Evolutionary conservation across 2,113 vertebrate genomes (phyloP), one percentile per base, ranked within the genome.

Genomic region (Monopterus albus): DNA sequence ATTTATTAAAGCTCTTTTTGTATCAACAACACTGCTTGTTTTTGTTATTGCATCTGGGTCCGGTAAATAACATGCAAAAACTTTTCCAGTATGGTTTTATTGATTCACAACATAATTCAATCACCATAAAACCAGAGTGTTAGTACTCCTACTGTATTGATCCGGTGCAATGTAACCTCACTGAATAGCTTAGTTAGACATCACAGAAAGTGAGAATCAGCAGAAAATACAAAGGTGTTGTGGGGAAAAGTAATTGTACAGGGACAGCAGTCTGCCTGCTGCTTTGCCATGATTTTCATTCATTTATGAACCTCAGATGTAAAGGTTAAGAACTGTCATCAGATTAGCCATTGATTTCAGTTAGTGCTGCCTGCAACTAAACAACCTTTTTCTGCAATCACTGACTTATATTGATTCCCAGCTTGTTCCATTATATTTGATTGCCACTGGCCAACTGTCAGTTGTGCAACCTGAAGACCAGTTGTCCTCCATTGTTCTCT

Each of bases 281-380:
- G 46, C 64, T 64, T 74, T 28, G n/a, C 67, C 63, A 20, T 69
- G 82, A 82, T 85, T 80, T 77, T 74, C 78, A 80, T 78, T 64
- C 39, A 59, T 85, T 89, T 91, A 89, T 90, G 88, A 93, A 93
- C 73, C 88, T 90, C 83, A 3, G 43, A 57, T 87, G 74, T 75
- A 87, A 91, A 91, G 91, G 91, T 86, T 89, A 90, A 87, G 88
- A 90, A 91, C 82, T 90, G 85, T 91, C 91, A 93, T 93, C 91
- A 94, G 92, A 92, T 94, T 92, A 94, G 75, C 86, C 91, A 94
- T 94, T 94, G 93, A 94, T 94, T 94, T 93, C 91, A 93, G 93
- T 94, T 94, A 94, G 88, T 65, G 65, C 74, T 57, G 84, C 80
- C 74, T 82, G 83, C 80, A 89, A 86, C 92, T 91, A 92, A 93